Percentiles rank a stretch among this genome's conserved stretches.
These are phyloP conservation scores for Microchirus variegatus DNA, from an alignment of 2,797 vertebrate species.

Conservation along the genomic window DNA sequence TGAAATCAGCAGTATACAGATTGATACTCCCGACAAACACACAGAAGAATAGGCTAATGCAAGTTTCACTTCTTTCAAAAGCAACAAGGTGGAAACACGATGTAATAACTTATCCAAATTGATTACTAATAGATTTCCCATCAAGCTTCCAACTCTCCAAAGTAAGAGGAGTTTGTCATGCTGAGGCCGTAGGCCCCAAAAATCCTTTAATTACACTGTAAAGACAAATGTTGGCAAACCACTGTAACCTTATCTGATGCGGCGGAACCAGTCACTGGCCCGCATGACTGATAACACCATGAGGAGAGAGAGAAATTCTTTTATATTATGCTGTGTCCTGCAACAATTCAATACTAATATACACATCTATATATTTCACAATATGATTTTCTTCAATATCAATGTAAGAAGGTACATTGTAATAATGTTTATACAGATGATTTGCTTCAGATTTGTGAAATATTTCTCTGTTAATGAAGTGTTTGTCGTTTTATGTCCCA, in stretches of 20 bases:
- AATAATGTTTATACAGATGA: too few relatives aligned
- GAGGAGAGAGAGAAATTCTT: slow-evolving; percentile 2
- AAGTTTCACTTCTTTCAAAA: slow-evolving; percentile 12
- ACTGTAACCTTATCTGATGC: slow-evolving; percentile 71
- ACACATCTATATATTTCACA: too few relatives aligned
- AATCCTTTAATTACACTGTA: slow-evolving; percentile 82
- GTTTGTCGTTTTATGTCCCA: too few relatives aligned
- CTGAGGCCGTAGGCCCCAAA: slow-evolving; percentile 66
- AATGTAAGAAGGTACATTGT: too few relatives aligned
- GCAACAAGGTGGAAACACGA: slow-evolving; percentile 27
- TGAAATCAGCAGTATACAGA: slow-evolving; percentile 25
- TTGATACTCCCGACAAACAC: slow-evolving; percentile 30
- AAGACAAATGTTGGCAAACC: slow-evolving; percentile 79
- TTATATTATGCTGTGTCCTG: neutral
- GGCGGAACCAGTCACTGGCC: slow-evolving; percentile 66
- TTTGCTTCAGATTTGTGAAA: too few relatives aligned
- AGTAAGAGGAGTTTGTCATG: slow-evolving; percentile 69
- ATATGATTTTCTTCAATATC: too few relatives aligned
- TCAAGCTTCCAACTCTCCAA: slow-evolving; percentile 44
- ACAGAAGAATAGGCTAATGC: slow-evolving; percentile 9
- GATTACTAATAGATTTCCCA: slow-evolving; percentile 69
- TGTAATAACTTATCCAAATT: slow-evolving; percentile 59
- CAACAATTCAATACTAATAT: too few relatives aligned
- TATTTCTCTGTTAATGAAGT: too few relatives aligned
- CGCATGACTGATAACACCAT: slow-evolving; percentile 51